Evolutionary conservation across 1,140 invertebrate species (phyloP), one percentile per base, ranked within the genome.

Genomic region (Teleopsis dalmanni): DNA sequence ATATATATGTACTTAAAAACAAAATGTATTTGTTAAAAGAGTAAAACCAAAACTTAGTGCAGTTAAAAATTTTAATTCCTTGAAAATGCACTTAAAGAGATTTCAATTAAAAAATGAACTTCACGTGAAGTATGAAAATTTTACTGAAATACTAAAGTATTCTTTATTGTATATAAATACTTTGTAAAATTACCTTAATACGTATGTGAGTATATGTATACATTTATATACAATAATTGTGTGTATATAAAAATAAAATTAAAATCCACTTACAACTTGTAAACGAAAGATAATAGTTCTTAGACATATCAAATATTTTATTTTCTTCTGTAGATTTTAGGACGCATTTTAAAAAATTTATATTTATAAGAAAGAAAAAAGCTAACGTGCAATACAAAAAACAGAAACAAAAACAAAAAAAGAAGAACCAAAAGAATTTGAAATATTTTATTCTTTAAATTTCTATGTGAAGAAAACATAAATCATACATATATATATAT

Each of bases 231-330:
- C 13, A 31, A 7, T 13, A 31, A 13, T 31, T 31, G 13, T 31
- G 27, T 13, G 13, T 6, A 40, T 13, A 14, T 21, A 9, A 41
- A 50, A 44, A 45, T 5, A 41, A 41, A 45, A 11, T 7, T 18
- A 21, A 36, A 23, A 22, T 36, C 5, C 31, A 48, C 26, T 16
- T 27, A 41, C 18, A 48, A 42, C 34, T 29, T 36, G 57, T 63
- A 62, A 65, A 64, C 62, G 61, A 68, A 65, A 64, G 62, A 69
- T 69, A 69, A 68, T 69, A 69, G 65, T 51, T 69, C 64, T 63
- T 69, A 69, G 65, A 69, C 65, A 69, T 69, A 69, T 69, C 65
- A 69, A 60, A 57, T 64, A 60, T 47, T 57, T 49, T 49, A 34
- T 22, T 25, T 35, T 21, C 37, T 43, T 43, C n/a, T 26, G 5